These are phyloP conservation scores for Rotaria socialis DNA, from an alignment of 2,888 invertebrate genomes.

Conservation along the genomic window DNA sequence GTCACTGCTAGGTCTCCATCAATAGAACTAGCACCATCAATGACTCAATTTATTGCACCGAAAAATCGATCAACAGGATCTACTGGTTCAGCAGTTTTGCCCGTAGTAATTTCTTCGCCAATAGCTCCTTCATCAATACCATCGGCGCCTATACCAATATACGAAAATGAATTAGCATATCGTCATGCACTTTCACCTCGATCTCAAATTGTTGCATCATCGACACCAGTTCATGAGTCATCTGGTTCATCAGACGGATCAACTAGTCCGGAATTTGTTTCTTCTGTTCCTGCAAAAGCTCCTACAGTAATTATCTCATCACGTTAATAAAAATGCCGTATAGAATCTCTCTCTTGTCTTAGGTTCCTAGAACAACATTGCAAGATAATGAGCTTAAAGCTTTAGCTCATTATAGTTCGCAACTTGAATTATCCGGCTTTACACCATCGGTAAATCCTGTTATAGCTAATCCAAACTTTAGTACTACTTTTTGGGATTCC, in stretches of 20 bases:
- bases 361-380: not conserved
- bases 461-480: not conserved
- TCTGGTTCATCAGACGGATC: not conserved
- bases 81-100: not conserved
- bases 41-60: not conserved
- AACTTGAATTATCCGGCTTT: not conserved
- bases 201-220: conserved; percentile 5
- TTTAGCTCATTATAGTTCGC: not conserved
- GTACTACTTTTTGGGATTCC: not conserved
- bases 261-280: not conserved
- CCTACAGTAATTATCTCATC: not conserved
- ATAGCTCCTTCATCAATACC: not conserved
- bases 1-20: too few relatives aligned
- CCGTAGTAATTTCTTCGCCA: not conserved
- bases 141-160: not conserved
- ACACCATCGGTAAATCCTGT: not conserved
- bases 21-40: not conserved
- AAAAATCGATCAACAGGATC: not conserved
- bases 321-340: not conserved
- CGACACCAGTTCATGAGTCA: not conserved
- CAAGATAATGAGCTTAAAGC: not conserved
- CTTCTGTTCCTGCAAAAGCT: too few relatives aligned
- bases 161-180: not conserved
- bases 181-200: not conserved
- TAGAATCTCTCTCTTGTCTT: not conserved